Conservation (phyloP, 2,797 vertebrate genomes). For the Chaetophractus vellerosus region DNA sequence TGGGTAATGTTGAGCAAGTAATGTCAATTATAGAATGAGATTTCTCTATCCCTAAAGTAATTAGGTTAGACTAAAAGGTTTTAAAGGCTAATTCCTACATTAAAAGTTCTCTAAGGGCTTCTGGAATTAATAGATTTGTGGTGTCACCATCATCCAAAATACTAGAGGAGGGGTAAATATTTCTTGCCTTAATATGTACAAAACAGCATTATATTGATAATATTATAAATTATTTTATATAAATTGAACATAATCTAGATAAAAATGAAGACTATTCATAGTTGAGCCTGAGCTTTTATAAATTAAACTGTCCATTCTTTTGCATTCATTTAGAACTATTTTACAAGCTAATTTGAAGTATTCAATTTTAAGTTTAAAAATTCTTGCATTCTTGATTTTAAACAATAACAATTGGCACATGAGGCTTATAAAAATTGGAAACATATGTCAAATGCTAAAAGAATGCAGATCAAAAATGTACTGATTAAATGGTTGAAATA, state of each 20-base stretch:
- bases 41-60: background rate
- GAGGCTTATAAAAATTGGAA: conserved; percentile 68
- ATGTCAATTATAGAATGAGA: background rate
- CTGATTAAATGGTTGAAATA: conserved; percentile 72
- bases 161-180: background rate
- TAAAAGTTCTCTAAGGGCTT: conserved; percentile 42
- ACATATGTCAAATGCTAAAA: conserved; percentile 64
- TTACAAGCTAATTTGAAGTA: conserved; percentile 74
- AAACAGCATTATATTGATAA: conserved; percentile 36
- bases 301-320: conserved; percentile 14
- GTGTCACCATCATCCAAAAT: background rate
- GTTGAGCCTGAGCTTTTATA: background rate
- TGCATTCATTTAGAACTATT: conserved; percentile 64
- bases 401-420: conserved; percentile 60
- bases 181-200: background rate
- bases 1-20: background rate
- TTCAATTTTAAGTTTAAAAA: conserved; percentile 70
- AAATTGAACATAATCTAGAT: conserved; percentile 2
- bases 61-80: conserved; percentile 2
- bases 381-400: conserved; percentile 70
- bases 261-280: background rate
- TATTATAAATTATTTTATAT: conserved; percentile 15
- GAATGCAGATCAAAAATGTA: conserved; percentile 56
- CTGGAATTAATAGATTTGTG: background rate
- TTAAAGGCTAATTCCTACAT: conserved; percentile 47